Conservation (phyloP, 2,797 vertebrate genomes). For the Dallia pectoralis region DNA sequence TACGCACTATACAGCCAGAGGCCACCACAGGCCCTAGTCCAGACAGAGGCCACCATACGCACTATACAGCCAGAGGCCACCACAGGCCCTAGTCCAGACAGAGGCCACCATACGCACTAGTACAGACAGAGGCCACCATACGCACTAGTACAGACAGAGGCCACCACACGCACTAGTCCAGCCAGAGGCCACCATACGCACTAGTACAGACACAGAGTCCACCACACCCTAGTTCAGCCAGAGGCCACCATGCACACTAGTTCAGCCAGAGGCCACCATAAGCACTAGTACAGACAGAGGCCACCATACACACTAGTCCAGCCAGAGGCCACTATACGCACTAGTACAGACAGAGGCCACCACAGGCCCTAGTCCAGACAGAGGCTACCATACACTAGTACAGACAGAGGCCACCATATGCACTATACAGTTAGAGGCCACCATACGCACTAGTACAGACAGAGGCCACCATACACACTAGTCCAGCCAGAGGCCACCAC, state of each 20-base stretch:
- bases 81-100: slow-evolving; percentile 63
- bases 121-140: slow-evolving; percentile 23
- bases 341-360: too few relatives aligned
- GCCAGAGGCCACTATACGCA: not conserved
- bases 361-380: slow-evolving; percentile 63
- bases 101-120: slow-evolving; percentile 56
- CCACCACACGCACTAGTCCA: slow-evolving; percentile 68
- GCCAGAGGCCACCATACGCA: not conserved
- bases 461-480: not conserved
- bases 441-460: slow-evolving; percentile 64
- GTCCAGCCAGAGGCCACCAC: too few relatives aligned
- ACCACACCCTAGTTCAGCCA: slow-evolving; percentile 61
- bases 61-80: too few relatives aligned
- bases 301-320: slow-evolving; percentile 61
- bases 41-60: not conserved
- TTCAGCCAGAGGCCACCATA: too few relatives aligned
- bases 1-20: too few relatives aligned
- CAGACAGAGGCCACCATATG: slow-evolving; percentile 1
- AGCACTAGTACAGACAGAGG: slow-evolving; percentile 55
- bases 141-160: too few relatives aligned
- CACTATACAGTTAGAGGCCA: too few relatives aligned
- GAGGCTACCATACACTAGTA: slow-evolving; percentile 61
- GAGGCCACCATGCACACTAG: not conserved
- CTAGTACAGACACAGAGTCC: too few relatives aligned
- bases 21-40: slow-evolving; percentile 69